phyloP scores from a whole-genome alignment of 2,888 invertebrate species.

The Erebia palarica region DNA sequence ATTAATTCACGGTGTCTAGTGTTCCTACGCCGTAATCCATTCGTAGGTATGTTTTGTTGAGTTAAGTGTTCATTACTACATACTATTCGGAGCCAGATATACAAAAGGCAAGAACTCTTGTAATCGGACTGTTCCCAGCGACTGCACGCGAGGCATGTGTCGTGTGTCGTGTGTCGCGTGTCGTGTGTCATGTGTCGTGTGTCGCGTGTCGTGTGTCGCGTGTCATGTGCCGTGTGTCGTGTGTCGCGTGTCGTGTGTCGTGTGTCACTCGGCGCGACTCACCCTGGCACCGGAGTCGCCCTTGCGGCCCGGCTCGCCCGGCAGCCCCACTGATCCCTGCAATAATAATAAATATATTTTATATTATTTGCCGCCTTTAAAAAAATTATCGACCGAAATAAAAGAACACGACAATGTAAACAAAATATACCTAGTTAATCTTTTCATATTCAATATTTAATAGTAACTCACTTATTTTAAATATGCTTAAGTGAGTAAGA shows the following conservation, averaged over 20 bases:
- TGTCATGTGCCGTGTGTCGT: background rate
- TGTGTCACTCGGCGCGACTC: slow-evolving; percentile 68
- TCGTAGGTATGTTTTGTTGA: background rate
- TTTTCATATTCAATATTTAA: no score
- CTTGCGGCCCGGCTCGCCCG: slow-evolving; percentile 87
- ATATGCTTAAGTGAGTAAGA: no score
- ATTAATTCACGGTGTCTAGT: no score
- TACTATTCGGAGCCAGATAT: background rate
- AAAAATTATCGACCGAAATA: no score
- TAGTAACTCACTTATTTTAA: no score
- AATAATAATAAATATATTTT: slow-evolving; percentile 22
- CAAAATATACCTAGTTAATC: no score
- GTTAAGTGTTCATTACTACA: background rate
- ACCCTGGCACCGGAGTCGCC: slow-evolving; percentile 91
- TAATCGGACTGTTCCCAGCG: background rate
- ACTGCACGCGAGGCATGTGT: background rate
- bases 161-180: no score
- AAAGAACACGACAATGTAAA: no score
- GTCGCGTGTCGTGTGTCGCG: background rate
- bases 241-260: background rate
- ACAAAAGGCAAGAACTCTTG: background rate
- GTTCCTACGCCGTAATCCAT: no score
- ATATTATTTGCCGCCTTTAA: no score
- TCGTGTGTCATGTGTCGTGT: background rate
- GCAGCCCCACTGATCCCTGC: slow-evolving; percentile 91